Evolutionary conservation across 2,888 invertebrate genomes (phyloP), one percentile per base, ranked within the genome.

Genomic region (Tenthredo distinguenda): DNA sequence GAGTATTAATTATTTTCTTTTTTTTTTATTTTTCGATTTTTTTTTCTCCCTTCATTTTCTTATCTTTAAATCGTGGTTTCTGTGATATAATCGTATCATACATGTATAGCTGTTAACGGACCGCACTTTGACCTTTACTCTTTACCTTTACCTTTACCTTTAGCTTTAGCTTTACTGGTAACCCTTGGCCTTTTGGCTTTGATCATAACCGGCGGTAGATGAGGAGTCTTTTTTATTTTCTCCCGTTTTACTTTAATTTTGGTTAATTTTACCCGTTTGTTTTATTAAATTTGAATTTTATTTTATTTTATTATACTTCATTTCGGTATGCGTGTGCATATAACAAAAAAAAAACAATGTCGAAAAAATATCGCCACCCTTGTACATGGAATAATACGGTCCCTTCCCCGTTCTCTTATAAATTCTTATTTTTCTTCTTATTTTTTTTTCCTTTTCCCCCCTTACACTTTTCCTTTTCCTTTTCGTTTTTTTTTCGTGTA

Each of bases 71-170:
- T 62, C 62, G 62, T 62, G 9, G 62, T 12, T 9, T 26, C 10
- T 26, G 26, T 26, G 9, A 62, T 21, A 62, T 62, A 26, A 62
- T 62, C 26, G 26, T 62, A n/a, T 26, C 1, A 26, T 26, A 26
- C 26, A 26, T 26, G 26, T 26, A 26, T 26, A 26, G 12, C 62
- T 12, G n/a, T 26, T 62, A 62, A 62, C 62, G 26, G 62, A 26
- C 62, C 62, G 62, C 62, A 26, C 26, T 62, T 26, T 62, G 62
- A 62, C 26, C 21, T 62, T 62, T 62, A 62, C 62, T 62, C 62
- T 55, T 55, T 62, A 62, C 26, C 62, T 62, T 62, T 21, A 9
- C 50, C 12, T 43, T 7, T 40, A 43, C 12, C 43, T 58, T n/a
- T 58, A 58, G 5, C 18, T 58, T 18, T 47, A 47, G 47, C 47